Percentiles rank a stretch among this genome's conserved stretches.
These are phyloP conservation scores for Rhizomys pruinosus DNA, from an alignment of 2,113 vertebrate genomes.

Conservation along the genomic window DNA sequence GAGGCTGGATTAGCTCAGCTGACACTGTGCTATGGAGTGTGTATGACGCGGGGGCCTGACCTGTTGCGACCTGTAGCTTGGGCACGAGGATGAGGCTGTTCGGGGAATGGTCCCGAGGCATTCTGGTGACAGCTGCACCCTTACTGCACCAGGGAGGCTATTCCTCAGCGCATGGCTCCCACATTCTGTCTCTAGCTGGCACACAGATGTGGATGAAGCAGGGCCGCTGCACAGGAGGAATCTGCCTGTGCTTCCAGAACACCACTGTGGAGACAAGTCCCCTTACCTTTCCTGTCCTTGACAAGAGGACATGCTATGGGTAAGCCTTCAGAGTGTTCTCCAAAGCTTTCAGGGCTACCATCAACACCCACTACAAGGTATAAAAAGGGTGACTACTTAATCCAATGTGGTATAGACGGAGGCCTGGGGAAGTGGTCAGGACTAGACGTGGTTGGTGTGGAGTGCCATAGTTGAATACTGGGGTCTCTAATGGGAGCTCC, in stretches of 20 bases:
- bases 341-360: neutral
- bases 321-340: neutral
- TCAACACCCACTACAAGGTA: neutral
- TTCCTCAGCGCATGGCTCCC: neutral
- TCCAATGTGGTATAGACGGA: neutral
- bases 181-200: neutral
- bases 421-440: neutral
- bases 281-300: neutral
- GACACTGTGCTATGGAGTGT: neutral
- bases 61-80: neutral
- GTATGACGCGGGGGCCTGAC: no score
- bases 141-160: neutral
- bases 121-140: neutral
- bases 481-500: neutral
- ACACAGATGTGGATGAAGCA: neutral
- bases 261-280: no score
- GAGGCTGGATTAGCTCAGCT: neutral
- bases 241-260: neutral
- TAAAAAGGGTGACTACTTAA: neutral
- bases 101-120: neutral
- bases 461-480: neutral
- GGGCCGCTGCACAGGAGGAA: accelerated
- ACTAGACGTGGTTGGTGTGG: neutral
- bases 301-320: neutral
- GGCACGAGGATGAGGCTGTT: neutral